A percentile compares a stretch with the other conserved stretches of the same genome.
Evolutionary conservation across 35 echinoderm and acorn worm genomes (phyloP).

Genomic region (Hemicentrotus pulcherrimus): DNA sequence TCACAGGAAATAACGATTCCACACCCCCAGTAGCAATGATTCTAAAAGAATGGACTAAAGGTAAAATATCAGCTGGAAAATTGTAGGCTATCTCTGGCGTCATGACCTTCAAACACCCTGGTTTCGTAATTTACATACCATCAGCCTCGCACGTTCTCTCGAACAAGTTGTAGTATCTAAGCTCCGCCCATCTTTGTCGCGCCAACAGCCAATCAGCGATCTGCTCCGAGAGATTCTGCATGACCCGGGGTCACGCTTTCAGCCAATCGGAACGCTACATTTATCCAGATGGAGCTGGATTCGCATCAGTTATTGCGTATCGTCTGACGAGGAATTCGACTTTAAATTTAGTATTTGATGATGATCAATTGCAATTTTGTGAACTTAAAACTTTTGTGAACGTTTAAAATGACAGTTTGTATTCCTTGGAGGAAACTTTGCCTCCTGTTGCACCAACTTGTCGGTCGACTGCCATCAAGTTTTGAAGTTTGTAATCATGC

Average conservation of each 20-base stretch:
- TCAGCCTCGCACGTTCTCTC: not conserved
- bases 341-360: not conserved
- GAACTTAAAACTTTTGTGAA: not conserved
- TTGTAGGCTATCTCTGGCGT: not conserved
- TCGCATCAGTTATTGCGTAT: not conserved
- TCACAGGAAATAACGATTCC: not conserved
- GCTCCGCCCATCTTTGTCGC: not conserved
- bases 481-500: too few relatives aligned
- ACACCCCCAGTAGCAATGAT: not conserved
- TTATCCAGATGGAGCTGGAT: not conserved
- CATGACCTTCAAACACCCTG: slow-evolving; percentile 13
- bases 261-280: not conserved
- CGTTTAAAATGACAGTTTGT: too few relatives aligned
- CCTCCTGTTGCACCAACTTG: too few relatives aligned
- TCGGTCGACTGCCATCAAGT: too few relatives aligned
- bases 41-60: not conserved
- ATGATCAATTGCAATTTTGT: not conserved
- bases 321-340: not conserved
- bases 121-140: not conserved
- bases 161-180: not conserved
- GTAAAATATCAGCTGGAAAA: not conserved
- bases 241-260: not conserved
- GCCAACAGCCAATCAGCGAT: not conserved
- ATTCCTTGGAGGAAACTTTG: too few relatives aligned
- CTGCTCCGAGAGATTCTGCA: not conserved